These are phyloP conservation scores for Pediacus dermestoides DNA, from an alignment of 2,888 invertebrate genomes.

Conservation along the genomic window DNA sequence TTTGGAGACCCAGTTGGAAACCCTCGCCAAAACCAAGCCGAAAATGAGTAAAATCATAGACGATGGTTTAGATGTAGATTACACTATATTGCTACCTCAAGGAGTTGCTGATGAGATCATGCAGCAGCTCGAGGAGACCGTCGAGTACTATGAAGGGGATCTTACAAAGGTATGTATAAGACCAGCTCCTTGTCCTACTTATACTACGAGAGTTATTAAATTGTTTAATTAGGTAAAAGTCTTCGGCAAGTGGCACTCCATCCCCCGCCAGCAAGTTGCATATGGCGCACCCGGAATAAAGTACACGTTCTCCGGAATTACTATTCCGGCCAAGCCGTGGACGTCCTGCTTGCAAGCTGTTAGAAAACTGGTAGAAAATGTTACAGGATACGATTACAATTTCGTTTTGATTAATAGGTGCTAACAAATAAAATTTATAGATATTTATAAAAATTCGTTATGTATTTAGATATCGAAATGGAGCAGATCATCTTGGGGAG, in stretches of 20 bases:
- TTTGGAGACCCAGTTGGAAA: slow-evolving; percentile 25
- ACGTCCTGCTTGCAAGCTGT: slow-evolving; percentile 52
- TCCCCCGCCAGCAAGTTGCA: slow-evolving; percentile 68
- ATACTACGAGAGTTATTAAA: no score
- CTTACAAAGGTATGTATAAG: slow-evolving; percentile 52
- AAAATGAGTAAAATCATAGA: slow-evolving; percentile 49
- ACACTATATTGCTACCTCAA: slow-evolving; percentile 51
- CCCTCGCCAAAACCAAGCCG: slow-evolving; percentile 24
- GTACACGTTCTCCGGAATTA: slow-evolving; percentile 63
- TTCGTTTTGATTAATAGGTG: slow-evolving; percentile 68
- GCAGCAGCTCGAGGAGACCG: slow-evolving; percentile 53
- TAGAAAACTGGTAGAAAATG: slow-evolving; percentile 51
- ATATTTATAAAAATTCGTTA: slow-evolving; percentile 10
- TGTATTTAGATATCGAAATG: slow-evolving; percentile 60
- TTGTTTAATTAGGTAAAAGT: slow-evolving; percentile 50
- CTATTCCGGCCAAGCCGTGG: slow-evolving; percentile 64
- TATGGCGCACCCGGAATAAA: slow-evolving; percentile 63
- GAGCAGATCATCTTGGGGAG: slow-evolving; percentile 67
- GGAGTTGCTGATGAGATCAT: slow-evolving; percentile 52
- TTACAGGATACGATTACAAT: slow-evolving; percentile 60
- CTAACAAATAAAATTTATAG: slow-evolving; percentile 6
- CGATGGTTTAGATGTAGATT: slow-evolving; percentile 59
- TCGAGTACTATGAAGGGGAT: slow-evolving; percentile 64
- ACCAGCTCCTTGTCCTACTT: background rate
- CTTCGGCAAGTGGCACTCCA: slow-evolving; percentile 63